These are phyloP conservation scores for Aphodius sticticus DNA, from an alignment of 2,888 invertebrate species.

Conservation along the genomic window DNA sequence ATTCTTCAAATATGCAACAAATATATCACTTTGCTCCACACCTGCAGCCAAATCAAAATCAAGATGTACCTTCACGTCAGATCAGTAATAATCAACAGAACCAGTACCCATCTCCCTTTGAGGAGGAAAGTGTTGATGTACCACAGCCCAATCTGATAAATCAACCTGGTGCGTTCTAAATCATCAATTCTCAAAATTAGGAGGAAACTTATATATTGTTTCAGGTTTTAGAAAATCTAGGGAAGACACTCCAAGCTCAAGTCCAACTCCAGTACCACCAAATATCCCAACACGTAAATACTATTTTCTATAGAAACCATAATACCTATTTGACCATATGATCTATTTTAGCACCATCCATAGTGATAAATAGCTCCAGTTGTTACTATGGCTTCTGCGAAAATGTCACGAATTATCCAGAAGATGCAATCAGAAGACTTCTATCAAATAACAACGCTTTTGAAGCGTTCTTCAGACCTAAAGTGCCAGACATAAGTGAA, in stretches of 20 bases:
- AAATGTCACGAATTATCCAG: constrained; percentile 35
- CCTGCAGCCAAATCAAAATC: background rate
- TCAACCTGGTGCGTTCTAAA: background rate
- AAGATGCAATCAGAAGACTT: constrained; percentile 22
- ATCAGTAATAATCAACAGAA: background rate
- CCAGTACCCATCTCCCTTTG: background rate
- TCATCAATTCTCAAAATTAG: too few species aligned
- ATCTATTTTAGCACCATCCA: background rate
- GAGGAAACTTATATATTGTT: too few species aligned
- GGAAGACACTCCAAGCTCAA: background rate
- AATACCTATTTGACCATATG: background rate
- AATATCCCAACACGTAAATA: background rate
- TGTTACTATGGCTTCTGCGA: constrained; percentile 37
- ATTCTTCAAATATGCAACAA: background rate
- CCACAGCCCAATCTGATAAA: background rate
- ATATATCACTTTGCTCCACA: background rate
- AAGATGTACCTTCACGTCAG: background rate
- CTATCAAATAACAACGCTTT: constrained; percentile 26
- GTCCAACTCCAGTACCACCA: background rate
- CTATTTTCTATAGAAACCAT: background rate
- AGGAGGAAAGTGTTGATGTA: background rate
- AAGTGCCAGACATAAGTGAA: constrained; percentile 8
- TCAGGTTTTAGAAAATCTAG: background rate
- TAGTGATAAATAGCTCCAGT: constrained; percentile 14
- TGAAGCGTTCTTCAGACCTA: constrained; percentile 29